Evolutionary conservation across 2,797 vertebrate genomes (phyloP).

Genomic region (Anisognathus igniventris): DNA sequence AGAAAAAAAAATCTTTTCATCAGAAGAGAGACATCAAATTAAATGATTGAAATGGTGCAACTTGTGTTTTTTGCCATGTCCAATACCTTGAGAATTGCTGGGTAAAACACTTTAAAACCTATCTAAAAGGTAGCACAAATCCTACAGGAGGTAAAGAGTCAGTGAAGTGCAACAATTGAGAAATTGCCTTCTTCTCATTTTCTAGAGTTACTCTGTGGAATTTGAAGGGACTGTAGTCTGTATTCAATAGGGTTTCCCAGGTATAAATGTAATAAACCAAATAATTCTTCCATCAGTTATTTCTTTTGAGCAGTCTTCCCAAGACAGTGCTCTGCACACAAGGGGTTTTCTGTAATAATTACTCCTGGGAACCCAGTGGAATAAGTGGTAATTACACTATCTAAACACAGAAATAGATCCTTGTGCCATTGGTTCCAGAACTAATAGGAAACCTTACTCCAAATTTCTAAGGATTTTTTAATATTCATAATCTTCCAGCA

Average conservation of each 20-base stretch:
- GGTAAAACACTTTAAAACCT: neutral
- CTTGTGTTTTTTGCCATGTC: neutral
- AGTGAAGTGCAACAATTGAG: neutral
- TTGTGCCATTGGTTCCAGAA: neutral
- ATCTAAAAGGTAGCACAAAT: neutral
- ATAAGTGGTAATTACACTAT: conserved; percentile 39
- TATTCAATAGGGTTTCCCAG: neutral
- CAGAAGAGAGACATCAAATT: neutral
- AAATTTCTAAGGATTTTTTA: neutral
- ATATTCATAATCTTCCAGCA: neutral
- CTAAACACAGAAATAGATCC: conserved; percentile 30
- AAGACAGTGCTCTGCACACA: neutral
- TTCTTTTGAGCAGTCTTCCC: neutral
- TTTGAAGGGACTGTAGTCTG: neutral
- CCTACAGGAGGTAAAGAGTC: neutral
- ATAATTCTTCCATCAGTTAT: neutral
- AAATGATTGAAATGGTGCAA: neutral
- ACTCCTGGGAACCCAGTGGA: neutral
- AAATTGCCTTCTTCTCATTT: neutral
- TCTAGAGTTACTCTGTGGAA: neutral
- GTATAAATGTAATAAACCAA: neutral
- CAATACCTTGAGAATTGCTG: neutral
- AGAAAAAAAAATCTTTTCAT: neutral
- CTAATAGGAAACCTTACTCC: neutral
- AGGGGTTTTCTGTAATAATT: conserved; percentile 48